Evolutionary conservation across 2,113 vertebrate genomes (phyloP).

Genomic region (Amphiprion ocellaris): DNA sequence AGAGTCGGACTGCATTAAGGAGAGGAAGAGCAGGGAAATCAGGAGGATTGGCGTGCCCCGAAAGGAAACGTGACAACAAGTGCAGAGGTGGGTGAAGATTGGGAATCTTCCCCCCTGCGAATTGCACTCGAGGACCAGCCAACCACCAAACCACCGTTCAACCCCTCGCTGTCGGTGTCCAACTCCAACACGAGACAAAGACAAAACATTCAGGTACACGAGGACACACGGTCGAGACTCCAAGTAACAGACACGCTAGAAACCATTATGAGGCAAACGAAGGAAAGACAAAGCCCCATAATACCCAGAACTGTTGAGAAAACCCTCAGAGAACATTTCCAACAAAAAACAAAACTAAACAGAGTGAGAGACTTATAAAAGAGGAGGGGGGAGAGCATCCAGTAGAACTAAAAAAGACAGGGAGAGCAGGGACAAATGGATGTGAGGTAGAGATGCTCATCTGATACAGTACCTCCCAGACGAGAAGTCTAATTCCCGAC

Average conservation of each 20-base stretch:
- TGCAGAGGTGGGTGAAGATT: conserved; percentile 18
- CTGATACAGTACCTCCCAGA: conserved; percentile 75
- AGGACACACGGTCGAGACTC: conserved; percentile 77
- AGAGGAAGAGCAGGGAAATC: conserved; percentile 19
- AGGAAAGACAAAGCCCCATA: conserved; percentile 48
- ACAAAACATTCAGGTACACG: conserved; percentile 78
- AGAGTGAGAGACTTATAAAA: conserved; percentile 20
- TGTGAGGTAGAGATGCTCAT: conserved; percentile 86
- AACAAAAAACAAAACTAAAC: conserved; percentile 4
- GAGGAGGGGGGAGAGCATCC: conserved; percentile 53
- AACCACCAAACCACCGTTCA: background rate
- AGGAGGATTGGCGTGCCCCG: conserved; percentile 20
- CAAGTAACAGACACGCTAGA: conserved; percentile 67
- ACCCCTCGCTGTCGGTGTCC: conserved; percentile 52
- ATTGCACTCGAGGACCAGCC: conserved; percentile 38
- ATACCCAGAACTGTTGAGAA: conserved; percentile 39
- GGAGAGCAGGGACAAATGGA: conserved; percentile 72
- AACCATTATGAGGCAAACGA: conserved; percentile 69
- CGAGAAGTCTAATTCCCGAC: conserved; percentile 39
- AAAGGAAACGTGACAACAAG: conserved; percentile 34
- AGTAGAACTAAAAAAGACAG: conserved; percentile 43
- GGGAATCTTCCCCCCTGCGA: conserved; percentile 18
- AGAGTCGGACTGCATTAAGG: conserved; percentile 26
- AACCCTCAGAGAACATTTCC: conserved; percentile 23
- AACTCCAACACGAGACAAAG: conserved; percentile 80